A percentile compares a stretch with the other conserved stretches of the same genome.
Conservation (phyloP, 2,113 vertebrate species). For the Geothlypis trichas region DNA sequence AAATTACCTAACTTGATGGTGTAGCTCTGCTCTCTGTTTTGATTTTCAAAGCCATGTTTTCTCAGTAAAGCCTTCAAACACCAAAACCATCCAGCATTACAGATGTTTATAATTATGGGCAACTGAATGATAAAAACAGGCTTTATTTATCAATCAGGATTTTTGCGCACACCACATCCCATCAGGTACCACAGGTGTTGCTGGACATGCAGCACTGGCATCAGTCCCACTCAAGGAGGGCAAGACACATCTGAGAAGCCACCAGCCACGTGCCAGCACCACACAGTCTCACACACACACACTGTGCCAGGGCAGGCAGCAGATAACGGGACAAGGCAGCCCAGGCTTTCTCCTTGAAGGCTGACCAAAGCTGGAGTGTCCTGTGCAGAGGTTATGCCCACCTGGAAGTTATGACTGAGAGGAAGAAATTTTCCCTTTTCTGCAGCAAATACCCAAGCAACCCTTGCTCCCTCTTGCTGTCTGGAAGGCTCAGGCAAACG, state of each 20-base stretch:
- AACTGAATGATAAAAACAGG: conserved; percentile 42
- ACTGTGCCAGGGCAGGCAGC: background rate
- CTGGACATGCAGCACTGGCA: accelerated
- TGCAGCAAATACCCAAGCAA: background rate
- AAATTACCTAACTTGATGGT: conserved; percentile 14
- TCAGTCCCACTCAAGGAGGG: background rate
- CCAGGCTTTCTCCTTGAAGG: background rate
- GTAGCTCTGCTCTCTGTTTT: conserved; percentile 29
- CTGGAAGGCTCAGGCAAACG: background rate
- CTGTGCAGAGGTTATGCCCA: background rate
- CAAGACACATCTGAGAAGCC: background rate
- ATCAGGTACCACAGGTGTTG: background rate
- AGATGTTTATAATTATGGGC: conserved; percentile 64
- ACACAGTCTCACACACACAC: background rate
- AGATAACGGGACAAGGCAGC: accelerated
- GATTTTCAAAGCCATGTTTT: conserved; percentile 39
- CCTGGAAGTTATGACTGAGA: background rate
- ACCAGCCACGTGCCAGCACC: background rate
- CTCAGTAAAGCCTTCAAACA: conserved; percentile 22
- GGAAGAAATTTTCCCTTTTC: background rate
- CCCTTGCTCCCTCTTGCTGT: background rate
- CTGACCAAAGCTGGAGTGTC: background rate
- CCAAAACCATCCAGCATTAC: conserved; percentile 40
- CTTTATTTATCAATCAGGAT: conserved; percentile 55
- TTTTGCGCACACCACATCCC: background rate